Percentiles rank a stretch among this genome's conserved stretches.
Conservation (phyloP, 2,888 invertebrate species). For the Salticus scenicus region DNA sequence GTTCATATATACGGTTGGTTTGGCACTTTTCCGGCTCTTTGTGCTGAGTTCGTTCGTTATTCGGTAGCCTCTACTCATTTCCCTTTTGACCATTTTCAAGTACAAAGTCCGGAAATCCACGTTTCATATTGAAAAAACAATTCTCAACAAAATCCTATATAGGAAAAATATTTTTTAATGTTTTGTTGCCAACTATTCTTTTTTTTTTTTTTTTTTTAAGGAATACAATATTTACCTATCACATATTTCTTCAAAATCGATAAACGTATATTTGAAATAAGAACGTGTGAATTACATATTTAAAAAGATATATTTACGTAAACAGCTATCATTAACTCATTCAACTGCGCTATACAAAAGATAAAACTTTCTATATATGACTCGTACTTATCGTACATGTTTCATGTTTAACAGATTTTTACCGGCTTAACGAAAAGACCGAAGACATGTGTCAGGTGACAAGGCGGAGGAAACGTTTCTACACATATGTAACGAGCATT, state of each 20-base stretch:
- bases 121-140: conserved; percentile 31
- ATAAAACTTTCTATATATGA: no score
- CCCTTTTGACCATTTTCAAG: conserved; percentile 44
- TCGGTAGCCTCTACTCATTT: conserved; percentile 35
- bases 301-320: no score
- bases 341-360: no score
- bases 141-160: neutral
- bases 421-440: neutral
- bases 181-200: no score
- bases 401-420: no score
- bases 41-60: conserved; percentile 53
- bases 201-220: no score
- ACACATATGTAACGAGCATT: neutral
- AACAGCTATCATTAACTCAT: no score
- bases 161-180: neutral
- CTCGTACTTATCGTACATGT: no score
- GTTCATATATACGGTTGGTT: conserved; percentile 50
- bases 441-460: neutral
- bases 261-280: no score
- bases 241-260: no score
- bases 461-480: neutral
- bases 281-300: no score
- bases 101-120: conserved; percentile 38
- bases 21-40: conserved; percentile 63
- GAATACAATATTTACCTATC: no score